Evolutionary conservation across 2,113 vertebrate genomes (phyloP), one percentile per base, ranked within the genome.

Genomic region (Aythya baeri): DNA sequence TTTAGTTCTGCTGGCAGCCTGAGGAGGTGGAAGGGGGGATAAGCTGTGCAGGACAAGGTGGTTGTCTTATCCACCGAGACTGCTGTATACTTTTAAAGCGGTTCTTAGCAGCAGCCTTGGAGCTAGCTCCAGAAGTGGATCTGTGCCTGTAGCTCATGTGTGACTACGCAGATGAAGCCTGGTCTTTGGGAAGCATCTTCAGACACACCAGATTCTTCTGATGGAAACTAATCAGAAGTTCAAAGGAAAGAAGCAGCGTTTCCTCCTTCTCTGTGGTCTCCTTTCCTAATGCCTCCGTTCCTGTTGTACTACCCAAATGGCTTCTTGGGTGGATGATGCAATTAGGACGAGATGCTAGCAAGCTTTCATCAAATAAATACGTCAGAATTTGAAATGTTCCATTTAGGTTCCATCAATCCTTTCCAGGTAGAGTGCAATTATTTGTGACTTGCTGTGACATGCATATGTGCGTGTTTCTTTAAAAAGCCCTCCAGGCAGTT

Each of bases 381-480:
- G 1, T 91, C 52, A 63, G 73, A 68, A 89, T 83, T 72, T 80
- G 52, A 88, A 93, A 11, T 73, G 52, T 58, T 87, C 7, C 4
- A 1, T 83, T 84, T 84, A 76, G 73, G 66, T 15, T 83, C 54
- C 36, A 20, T 82, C 79, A 38, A 0, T 86, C 32, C 88, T 88
- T 66, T 44, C 58, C 68, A 75, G 46, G 75, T 82, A 52, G 57
- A 79, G 18, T 0, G 1, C 38, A 85, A 43, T 82, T 87, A 62
- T 43, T 76, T 79, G 72, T 87, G 58, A 80, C 46, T 95, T 96
- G 83, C 85, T 89, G 66, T 94, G 90, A 91, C 21, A 31, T 23
- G 89, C 43, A 74, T 18, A 6, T 0, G 0, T 65, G 76, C 0
- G 1, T 59, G 31, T 84, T 94, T 55, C 80, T 86, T 74, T 90